Evolutionary conservation across 2,797 vertebrate species (phyloP).

Genomic region (Staurois parvus): DNA sequence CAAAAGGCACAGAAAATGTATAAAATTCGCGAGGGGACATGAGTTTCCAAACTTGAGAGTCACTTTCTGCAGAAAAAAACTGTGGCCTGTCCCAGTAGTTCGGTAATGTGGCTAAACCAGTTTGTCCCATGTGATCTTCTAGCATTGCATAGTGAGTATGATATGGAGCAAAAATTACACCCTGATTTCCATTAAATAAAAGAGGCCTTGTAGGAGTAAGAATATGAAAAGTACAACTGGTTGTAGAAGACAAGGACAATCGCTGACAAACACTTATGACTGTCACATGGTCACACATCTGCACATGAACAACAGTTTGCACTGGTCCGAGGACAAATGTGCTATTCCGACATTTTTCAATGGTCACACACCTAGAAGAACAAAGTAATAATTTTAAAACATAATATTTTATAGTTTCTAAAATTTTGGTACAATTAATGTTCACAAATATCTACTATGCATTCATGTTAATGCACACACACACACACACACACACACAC

Average conservation of each 20-base stretch:
- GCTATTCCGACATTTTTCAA: slow-evolving; percentile 92
- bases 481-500: too few species aligned
- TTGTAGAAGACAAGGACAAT: slow-evolving; percentile 82
- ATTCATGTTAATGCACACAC: too few species aligned
- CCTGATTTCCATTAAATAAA: slow-evolving; percentile 87
- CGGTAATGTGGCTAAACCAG: slow-evolving; percentile 92
- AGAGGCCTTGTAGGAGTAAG: slow-evolving; percentile 89
- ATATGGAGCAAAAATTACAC: slow-evolving; percentile 88
- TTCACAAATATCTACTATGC: background rate
- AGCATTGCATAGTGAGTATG: slow-evolving; percentile 93
- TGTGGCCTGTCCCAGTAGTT: slow-evolving; percentile 90
- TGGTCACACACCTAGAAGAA: slow-evolving; percentile 84
- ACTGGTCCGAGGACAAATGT: slow-evolving; percentile 94
- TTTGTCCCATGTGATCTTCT: slow-evolving; percentile 95
- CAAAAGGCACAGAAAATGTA: slow-evolving; percentile 87
- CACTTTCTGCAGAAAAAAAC: slow-evolving; percentile 80
- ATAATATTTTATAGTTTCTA: too few species aligned
- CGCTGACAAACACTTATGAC: slow-evolving; percentile 86
- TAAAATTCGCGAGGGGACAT: slow-evolving; percentile 85
- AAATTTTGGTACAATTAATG: background rate
- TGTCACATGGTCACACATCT: slow-evolving; percentile 87
- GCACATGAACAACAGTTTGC: slow-evolving; percentile 85
- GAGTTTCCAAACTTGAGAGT: slow-evolving; percentile 78
- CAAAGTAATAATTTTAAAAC: background rate
- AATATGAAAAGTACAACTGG: slow-evolving; percentile 79